Conservation (phyloP, 2,113 vertebrate species). For the Myiopsitta monachus region DNA sequence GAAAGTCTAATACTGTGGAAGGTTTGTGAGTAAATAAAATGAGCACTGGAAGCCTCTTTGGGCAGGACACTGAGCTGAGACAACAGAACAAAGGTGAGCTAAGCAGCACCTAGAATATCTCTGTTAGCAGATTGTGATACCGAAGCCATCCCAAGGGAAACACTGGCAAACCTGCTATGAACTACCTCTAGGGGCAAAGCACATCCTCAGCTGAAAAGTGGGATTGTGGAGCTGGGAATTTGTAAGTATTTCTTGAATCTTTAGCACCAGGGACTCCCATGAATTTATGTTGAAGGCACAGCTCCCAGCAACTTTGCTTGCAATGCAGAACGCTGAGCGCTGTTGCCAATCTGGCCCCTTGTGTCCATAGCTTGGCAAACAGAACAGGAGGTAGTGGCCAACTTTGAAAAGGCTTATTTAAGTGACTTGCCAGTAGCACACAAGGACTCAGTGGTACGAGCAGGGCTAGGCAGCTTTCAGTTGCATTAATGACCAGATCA, state of each 20-base stretch:
- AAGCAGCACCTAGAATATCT: background rate
- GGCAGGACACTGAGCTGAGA: background rate
- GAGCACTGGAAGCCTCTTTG: background rate
- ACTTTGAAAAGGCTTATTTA: constrained; percentile 38
- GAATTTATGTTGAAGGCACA: constrained; percentile 5
- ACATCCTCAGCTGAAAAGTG: background rate
- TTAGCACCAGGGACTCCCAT: background rate
- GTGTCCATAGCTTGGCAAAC: constrained; percentile 14
- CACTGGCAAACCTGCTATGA: background rate
- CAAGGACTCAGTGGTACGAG: constrained; percentile 2
- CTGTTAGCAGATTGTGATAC: background rate
- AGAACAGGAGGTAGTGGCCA: constrained; percentile 7
- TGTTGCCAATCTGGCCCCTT: constrained; percentile 32
- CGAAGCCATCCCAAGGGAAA: background rate
- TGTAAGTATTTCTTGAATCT: background rate
- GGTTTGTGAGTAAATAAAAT: background rate
- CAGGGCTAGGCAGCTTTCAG: background rate
- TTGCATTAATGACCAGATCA: constrained; percentile 32
- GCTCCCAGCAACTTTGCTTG: constrained; percentile 4
- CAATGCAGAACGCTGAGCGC: background rate
- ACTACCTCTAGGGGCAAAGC: background rate
- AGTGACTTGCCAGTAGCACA: constrained; percentile 39
- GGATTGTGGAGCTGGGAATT: background rate
- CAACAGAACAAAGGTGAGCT: background rate
- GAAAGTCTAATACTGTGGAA: background rate